These are phyloP conservation scores for Vidua macroura DNA, from an alignment of 2,113 vertebrate genomes.

Conservation along the genomic window DNA sequence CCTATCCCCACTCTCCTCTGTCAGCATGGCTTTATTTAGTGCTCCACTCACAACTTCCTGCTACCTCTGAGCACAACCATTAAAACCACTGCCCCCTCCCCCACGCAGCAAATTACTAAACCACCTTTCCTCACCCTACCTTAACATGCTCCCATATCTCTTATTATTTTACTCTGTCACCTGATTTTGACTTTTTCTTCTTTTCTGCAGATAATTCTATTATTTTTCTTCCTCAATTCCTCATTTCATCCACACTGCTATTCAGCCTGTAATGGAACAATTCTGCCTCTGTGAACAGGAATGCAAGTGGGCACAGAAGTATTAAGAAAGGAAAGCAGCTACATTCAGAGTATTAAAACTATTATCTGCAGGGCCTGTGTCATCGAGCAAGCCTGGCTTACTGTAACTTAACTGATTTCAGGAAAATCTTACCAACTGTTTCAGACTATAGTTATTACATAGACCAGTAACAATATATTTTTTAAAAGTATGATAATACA, in stretches of 20 bases:
- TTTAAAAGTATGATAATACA: neutral
- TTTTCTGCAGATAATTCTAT: neutral
- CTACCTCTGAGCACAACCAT: neutral
- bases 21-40: neutral
- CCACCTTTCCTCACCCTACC: neutral
- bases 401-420: neutral
- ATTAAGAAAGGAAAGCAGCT: neutral
- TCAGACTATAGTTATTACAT: neutral
- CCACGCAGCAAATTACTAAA: neutral
- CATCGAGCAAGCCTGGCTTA: neutral
- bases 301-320: neutral
- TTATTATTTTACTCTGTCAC: neutral
- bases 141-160: neutral
- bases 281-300: neutral
- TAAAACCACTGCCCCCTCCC: neutral
- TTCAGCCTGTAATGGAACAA: neutral
- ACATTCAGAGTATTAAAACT: neutral
- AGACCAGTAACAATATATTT: neutral
- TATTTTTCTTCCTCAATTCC: neutral
- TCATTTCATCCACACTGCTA: neutral
- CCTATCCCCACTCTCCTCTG: neutral
- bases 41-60: neutral
- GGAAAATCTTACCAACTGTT: neutral
- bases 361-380: neutral
- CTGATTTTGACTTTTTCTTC: neutral